These are phyloP conservation scores for Alligator mississippiensis DNA, from an alignment of 2,113 vertebrate species.

Conservation along the genomic window DNA sequence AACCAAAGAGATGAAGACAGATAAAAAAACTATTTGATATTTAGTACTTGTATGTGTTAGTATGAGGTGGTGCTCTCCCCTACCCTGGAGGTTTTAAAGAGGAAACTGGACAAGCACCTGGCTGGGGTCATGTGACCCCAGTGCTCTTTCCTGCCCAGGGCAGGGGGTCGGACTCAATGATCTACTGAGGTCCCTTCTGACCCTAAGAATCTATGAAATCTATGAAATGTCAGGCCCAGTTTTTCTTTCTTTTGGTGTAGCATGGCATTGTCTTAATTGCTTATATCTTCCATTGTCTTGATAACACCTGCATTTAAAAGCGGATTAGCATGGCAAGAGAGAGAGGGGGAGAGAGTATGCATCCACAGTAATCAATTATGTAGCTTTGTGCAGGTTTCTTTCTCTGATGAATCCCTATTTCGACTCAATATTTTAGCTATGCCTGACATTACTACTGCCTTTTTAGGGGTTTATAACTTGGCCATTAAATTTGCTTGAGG, in stretches of 20 bases:
- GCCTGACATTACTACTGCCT: fast-evolving
- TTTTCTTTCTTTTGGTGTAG: background rate
- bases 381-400: background rate
- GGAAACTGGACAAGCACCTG: no score
- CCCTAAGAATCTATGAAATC: background rate
- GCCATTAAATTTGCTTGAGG: background rate
- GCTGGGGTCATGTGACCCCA: no score
- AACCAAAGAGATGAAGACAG: background rate
- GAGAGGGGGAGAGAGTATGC: background rate
- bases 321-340: no score
- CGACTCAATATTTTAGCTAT: background rate
- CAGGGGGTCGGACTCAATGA: no score
- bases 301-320: background rate
- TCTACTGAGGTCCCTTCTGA: background rate
- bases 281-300: background rate
- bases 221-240: background rate
- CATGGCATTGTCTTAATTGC: background rate
- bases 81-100: no score
- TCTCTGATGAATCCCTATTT: background rate
- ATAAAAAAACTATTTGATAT: background rate
- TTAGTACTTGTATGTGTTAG: no score
- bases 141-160: no score
- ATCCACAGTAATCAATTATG: fast-evolving
- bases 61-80: no score
- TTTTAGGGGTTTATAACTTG: background rate